Evolutionary conservation across 2,797 vertebrate genomes (phyloP).

Genomic region (Oceanodroma leucorhoa): DNA sequence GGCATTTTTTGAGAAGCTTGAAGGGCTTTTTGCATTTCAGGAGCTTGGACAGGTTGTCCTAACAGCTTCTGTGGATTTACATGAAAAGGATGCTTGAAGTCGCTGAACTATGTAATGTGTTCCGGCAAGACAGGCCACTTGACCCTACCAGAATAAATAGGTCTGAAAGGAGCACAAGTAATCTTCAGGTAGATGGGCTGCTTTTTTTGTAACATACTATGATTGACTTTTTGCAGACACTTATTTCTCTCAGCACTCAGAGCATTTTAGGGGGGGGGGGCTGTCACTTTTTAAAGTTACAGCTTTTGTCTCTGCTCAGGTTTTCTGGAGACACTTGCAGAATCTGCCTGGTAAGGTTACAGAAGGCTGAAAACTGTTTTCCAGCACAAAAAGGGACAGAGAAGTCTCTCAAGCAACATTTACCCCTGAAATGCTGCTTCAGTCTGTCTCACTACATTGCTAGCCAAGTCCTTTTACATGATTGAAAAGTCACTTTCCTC

Average conservation of each 20-base stretch:
- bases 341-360: not conserved
- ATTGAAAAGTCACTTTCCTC: not conserved
- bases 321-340: not conserved
- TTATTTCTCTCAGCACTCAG: not conserved
- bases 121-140: not conserved
- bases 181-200: not conserved
- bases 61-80: not conserved
- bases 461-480: not conserved
- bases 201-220: not conserved
- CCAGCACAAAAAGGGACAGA: not conserved
- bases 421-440: not conserved
- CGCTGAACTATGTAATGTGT: not conserved
- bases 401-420: not conserved
- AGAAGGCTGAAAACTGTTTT: not conserved
- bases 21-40: constrained; percentile 40
- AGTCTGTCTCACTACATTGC: not conserved
- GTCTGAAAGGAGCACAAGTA: not conserved
- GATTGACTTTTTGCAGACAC: not conserved
- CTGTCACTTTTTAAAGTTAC: not conserved
- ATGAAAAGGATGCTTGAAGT: not conserved
- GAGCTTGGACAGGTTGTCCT: not conserved
- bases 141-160: not conserved
- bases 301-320: not conserved
- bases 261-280: not conserved
- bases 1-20: not conserved